Conservation (phyloP, 2,888 invertebrate species). For the Rhabditoides inermis region DNA sequence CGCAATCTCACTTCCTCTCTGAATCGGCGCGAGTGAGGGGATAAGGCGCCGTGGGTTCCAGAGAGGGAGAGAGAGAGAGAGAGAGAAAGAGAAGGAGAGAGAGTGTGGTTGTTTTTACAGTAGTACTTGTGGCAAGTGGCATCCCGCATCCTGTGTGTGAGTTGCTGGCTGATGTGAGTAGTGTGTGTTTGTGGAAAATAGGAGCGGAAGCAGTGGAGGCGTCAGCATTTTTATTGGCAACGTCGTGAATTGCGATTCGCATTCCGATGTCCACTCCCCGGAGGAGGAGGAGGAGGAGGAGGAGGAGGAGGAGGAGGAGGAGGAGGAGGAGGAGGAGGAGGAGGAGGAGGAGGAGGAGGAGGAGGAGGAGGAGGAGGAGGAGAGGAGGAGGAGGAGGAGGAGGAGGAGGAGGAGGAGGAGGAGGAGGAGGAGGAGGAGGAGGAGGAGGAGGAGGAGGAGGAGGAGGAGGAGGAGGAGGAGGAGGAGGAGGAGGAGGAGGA, state of each 20-base stretch:
- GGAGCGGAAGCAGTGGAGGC: no score
- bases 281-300: neutral
- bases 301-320: neutral
- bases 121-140: no score
- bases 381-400: neutral
- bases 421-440: neutral
- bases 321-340: neutral
- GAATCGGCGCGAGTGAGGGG: no score
- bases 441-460: neutral
- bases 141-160: no score
- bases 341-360: neutral
- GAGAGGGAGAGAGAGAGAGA: neutral
- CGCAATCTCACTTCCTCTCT: no score
- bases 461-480: neutral
- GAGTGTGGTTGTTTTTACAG: no score
- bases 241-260: no score
- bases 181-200: no score
- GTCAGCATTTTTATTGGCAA: no score
- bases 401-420: neutral
- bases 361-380: neutral
- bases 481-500: conserved; percentile 1
- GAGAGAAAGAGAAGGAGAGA: no score
- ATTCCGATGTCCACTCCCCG: no score
- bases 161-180: no score
- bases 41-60: neutral